A percentile compares a stretch with the other conserved stretches of the same genome.
phyloP scores from a whole-genome alignment of 2,797 vertebrate species.

The Hydrocynus forskahlii region DNA sequence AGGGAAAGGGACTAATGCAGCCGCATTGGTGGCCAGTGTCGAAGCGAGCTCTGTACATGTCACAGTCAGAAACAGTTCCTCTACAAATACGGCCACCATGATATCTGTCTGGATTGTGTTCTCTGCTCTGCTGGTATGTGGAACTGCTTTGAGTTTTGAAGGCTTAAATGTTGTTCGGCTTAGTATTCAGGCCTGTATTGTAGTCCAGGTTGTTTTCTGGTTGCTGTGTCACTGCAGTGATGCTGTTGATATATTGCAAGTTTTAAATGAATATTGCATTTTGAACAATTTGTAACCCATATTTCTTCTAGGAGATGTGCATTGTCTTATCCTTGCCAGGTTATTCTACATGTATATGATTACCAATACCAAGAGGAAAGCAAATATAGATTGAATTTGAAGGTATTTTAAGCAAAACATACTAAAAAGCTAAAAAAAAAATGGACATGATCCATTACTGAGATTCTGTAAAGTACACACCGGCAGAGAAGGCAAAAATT shows the following conservation, averaged over 20 bases:
- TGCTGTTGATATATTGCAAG: background rate
- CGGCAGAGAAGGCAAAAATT: background rate
- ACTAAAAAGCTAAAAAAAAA: background rate
- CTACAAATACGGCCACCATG: slow-evolving; percentile 56
- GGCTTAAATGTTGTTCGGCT: background rate
- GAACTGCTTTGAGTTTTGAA: slow-evolving; percentile 23
- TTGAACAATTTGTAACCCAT: background rate
- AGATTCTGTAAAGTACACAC: background rate
- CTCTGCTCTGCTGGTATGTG: slow-evolving; percentile 68
- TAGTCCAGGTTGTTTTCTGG: background rate
- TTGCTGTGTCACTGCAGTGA: background rate
- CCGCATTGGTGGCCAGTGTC: slow-evolving; percentile 59
- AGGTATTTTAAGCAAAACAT: background rate
- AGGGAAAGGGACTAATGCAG: slow-evolving; percentile 60
- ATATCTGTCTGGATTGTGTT: slow-evolving; percentile 68
- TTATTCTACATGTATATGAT: background rate
- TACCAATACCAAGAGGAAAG: background rate
- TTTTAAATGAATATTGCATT: background rate
- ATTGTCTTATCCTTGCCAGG: background rate
- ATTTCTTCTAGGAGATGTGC: background rate
- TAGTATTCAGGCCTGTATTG: background rate
- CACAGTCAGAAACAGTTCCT: slow-evolving; percentile 36
- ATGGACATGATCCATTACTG: background rate
- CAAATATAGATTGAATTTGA: background rate
- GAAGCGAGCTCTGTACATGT: slow-evolving; percentile 60